Evolutionary conservation across 1,140 invertebrate species (phyloP).

Genomic region (Drosophila ironensis): DNA sequence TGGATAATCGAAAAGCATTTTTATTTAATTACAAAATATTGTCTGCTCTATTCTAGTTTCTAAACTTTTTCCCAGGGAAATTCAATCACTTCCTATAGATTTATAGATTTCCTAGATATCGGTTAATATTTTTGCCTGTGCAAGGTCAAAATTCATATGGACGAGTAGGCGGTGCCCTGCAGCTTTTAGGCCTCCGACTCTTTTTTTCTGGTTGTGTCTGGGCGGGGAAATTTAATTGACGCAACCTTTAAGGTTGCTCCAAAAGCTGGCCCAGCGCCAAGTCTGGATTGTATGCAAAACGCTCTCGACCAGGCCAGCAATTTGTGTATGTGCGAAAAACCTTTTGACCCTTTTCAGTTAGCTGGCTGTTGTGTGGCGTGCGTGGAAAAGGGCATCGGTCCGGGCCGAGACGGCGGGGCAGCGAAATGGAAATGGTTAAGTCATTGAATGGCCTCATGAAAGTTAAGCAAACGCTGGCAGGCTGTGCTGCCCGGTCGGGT

Average conservation of each 20-base stretch:
- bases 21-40: too few species aligned
- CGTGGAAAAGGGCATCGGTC: conserved; percentile 25
- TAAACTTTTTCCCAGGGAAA: too few species aligned
- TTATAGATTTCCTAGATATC: not conserved
- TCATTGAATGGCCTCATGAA: conserved; percentile 71
- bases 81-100: too few species aligned
- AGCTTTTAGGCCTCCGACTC: conserved; percentile 5
- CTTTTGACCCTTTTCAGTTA: conserved; percentile 30
- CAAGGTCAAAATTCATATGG: conserved; percentile 24
- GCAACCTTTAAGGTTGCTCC: conserved; percentile 67
- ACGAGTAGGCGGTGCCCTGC: conserved; percentile 12
- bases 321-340: conserved; percentile 65
- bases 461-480: conserved; percentile 57
- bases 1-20: too few species aligned
- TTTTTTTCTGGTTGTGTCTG: conserved; percentile 17
- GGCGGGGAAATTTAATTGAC: conserved; percentile 70
- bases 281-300: conserved; percentile 54
- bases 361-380: conserved; percentile 2
- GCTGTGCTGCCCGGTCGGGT: conserved; percentile 22
- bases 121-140: not conserved
- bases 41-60: too few species aligned
- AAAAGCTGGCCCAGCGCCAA: conserved; percentile 35
- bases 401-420: not conserved
- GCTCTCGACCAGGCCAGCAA: conserved; percentile 50
- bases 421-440: conserved; percentile 57